Evolutionary conservation across 2,797 vertebrate genomes (phyloP), one percentile per base, ranked within the genome.

Genomic region (Hephaestus fuliginosus): DNA sequence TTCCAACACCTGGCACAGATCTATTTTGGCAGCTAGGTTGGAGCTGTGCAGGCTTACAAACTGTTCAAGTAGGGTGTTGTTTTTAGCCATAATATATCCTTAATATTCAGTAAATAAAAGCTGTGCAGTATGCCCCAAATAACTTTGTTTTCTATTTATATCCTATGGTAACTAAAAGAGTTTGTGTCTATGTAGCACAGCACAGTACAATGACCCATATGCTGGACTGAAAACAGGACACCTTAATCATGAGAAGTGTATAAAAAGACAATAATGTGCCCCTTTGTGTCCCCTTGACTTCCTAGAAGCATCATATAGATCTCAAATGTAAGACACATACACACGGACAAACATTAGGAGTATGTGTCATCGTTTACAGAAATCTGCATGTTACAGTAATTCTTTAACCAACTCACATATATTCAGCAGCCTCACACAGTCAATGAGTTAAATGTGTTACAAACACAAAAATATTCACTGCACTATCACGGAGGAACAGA

Each of bases 191-290:
- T 48, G 55, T 33, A 75, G 60, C 66, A 17, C 30, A 84, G 60
- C 28, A 82, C 49, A 81, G 44, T 25, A 81, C 15, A 71, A 56
- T 83, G 86, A 84, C 76, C 83, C 56, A 89, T 30, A 33, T 85
- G 70, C 28, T 33, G 25, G 49, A 85, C 39, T 48, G 61, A 30
- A 90, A 81, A 83, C 58, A 83, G 73, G 60, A 25, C 67, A 80
- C 56, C 64, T 60, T 62, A 51, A 48, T 18, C 68, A 83, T 30
- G 0, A 58, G 12, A 10, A 4, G 20, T 55, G 20, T 61, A 41
- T 25, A 28, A 73, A 88, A 69, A 75, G 28, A 77, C 8, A 15
- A 43, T 25, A 52, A 51, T 49, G 46, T 63, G 12, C n/a, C 72
- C 22, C 60, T 55, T 48, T 20, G 1, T 65, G 25, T 43, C 4